Conservation (phyloP, 2,797 vertebrate species). For the Micropoecilia bifurca region DNA sequence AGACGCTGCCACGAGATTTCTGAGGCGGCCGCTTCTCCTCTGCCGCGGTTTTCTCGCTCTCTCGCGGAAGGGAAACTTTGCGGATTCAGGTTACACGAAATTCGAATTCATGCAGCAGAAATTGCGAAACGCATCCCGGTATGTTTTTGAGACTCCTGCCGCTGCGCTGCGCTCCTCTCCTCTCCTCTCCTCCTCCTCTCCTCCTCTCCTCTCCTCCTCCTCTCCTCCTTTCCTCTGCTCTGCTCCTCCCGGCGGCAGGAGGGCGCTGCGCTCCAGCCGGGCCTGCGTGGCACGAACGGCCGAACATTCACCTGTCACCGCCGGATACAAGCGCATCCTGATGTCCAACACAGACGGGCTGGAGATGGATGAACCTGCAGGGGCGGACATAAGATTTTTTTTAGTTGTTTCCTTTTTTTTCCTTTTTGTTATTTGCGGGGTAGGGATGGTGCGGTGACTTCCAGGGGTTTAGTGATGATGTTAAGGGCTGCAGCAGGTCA, state of each 20-base stretch:
- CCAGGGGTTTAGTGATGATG: neutral
- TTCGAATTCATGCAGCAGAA: conserved; percentile 9
- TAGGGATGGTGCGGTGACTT: neutral
- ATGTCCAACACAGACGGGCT: neutral
- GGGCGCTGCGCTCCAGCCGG: conserved; percentile 69
- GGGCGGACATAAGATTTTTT: neutral
- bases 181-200: conserved; percentile 28
- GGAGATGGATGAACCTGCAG: conserved; percentile 9
- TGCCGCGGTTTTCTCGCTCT: neutral
- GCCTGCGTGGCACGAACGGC: conserved; percentile 59
- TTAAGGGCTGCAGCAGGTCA: neutral
- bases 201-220: conserved; percentile 13
- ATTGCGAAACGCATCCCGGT: conserved; percentile 31
- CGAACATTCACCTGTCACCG: conserved; percentile 58
- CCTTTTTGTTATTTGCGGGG: neutral
- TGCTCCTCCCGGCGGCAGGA: conserved; percentile 57
- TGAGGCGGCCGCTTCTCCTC: conserved; percentile 7
- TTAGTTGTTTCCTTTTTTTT: no score
- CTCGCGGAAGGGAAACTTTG: conserved; percentile 44
- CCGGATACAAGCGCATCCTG: conserved; percentile 40
- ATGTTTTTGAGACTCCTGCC: conserved; percentile 13
- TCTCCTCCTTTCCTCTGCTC: conserved; percentile 24
- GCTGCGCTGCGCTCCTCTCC: conserved; percentile 29
- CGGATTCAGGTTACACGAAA: conserved; percentile 10
- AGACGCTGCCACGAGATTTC: conserved; percentile 27